Base-by-base conservation (phyloP, 2,113 vertebrate species). In the Phalacrocorax carbo region DNA sequence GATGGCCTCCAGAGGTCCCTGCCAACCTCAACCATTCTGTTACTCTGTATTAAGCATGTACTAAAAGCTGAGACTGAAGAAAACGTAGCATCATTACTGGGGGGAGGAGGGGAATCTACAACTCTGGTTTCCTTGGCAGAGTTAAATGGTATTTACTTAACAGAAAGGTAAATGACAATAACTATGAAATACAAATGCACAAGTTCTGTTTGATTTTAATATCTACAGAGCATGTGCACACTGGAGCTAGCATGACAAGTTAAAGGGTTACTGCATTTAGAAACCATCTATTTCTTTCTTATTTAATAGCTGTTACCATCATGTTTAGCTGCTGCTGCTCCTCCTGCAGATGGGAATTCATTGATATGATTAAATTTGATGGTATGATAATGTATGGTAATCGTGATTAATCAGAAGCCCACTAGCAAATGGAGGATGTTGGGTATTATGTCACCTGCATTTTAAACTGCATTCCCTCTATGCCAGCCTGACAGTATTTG, bases 381-480 rank as follows among this genome's bases (percentile, higher is more conserved):
- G 98, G 98, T 98, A 99, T 99, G 99, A 99, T 99, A 99, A 99
- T 99, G 96, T 99, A 99, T 99, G 99, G 98, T 99, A 99, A 99
- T 99, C 98, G 98, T 93, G 98, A 98, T 99, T 99, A 99, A 99
- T 99, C 98, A 99, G 98, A 98, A 98, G 98, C 98, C 98, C 98
- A 98, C 95, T 96, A 98, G 98, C 98, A 99, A 99, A 99, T 97
- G 98, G 97, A 98, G 98, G 97, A 98, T 98, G 98, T 97, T 98
- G 98, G 98, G 97, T 98, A 98, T 98, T 98, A 97, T 99, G 98
- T 99, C 99, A 99, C 98, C 98, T 98, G 99, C 99, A 99, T 99
- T 99, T 99, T 99, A 99, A 99, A 98, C 98, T 90, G 98, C 98
- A 98, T 98, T 98, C 98, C 98, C 94, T 97, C 96, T 95, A 96